These are phyloP conservation scores for Thera britannica DNA, from an alignment of 2,888 invertebrate species.

Conservation along the genomic window DNA sequence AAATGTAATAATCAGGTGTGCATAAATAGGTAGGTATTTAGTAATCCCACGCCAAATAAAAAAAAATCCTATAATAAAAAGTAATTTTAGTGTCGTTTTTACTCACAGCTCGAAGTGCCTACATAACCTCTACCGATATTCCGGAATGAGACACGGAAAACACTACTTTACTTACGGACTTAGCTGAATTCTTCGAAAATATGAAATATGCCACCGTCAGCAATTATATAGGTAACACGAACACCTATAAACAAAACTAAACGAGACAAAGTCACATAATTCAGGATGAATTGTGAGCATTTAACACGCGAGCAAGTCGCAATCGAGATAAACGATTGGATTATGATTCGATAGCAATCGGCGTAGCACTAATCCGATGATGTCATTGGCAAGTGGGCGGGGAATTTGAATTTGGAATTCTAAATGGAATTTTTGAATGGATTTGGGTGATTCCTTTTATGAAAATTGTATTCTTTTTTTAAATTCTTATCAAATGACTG, in stretches of 20 bases:
- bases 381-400: constrained; percentile 58
- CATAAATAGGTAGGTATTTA: no score
- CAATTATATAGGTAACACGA: constrained; percentile 60
- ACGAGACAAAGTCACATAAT: constrained; percentile 75
- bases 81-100: neutral
- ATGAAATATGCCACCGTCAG: constrained; percentile 58
- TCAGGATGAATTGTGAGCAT: constrained; percentile 74
- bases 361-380: constrained; percentile 62
- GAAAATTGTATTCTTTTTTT: constrained; percentile 38
- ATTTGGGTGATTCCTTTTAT: constrained; percentile 47
- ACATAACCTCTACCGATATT: neutral
- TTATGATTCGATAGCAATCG: constrained; percentile 51
- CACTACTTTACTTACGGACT: constrained; percentile 44
- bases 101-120: neutral
- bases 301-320: constrained; percentile 71
- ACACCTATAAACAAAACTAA: constrained; percentile 73
- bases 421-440: constrained; percentile 43
- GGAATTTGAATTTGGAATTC: constrained; percentile 54
- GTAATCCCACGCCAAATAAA: no score
- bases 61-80: no score
- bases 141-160: constrained; percentile 25
- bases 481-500: neutral
- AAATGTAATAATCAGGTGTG: no score
- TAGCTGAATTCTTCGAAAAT: constrained; percentile 40
- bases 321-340: constrained; percentile 59